These are phyloP conservation scores for Mungos mungo DNA, from an alignment of 2,113 vertebrate genomes.

Conservation along the genomic window DNA sequence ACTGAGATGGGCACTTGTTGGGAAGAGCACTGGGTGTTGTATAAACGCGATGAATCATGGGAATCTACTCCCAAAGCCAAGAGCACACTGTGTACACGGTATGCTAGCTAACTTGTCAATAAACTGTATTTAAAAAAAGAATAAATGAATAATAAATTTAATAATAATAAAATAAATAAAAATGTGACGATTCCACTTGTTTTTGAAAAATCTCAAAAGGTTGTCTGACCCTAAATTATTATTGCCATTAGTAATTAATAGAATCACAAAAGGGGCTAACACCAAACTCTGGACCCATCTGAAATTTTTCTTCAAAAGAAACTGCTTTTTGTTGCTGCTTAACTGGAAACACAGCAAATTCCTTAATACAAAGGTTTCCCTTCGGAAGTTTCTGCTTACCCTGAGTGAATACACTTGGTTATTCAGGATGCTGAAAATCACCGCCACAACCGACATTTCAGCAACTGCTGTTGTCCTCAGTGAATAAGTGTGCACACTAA, in stretches of 20 bases:
- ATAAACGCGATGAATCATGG: no score
- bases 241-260: background rate
- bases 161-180: background rate
- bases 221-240: conserved; percentile 23
- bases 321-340: background rate
- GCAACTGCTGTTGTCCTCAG: background rate
- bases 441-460: background rate
- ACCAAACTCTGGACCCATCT: background rate
- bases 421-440: conserved; percentile 2
- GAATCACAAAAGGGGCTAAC: background rate
- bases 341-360: conserved; percentile 12
- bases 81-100: no score
- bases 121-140: no score
- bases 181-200: background rate
- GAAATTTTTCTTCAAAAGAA: conserved; percentile 12
- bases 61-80: no score
- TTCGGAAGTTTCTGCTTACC: background rate
- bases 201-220: background rate
- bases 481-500: background rate
- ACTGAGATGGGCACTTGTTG: no score
- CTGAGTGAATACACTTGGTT: background rate
- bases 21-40: no score
- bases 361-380: background rate
- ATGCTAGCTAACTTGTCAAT: no score
- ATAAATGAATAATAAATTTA: no score